These are phyloP conservation scores for Anoplolepis gracilipes DNA, from an alignment of 1,140 invertebrate genomes.

Conservation along the genomic window DNA sequence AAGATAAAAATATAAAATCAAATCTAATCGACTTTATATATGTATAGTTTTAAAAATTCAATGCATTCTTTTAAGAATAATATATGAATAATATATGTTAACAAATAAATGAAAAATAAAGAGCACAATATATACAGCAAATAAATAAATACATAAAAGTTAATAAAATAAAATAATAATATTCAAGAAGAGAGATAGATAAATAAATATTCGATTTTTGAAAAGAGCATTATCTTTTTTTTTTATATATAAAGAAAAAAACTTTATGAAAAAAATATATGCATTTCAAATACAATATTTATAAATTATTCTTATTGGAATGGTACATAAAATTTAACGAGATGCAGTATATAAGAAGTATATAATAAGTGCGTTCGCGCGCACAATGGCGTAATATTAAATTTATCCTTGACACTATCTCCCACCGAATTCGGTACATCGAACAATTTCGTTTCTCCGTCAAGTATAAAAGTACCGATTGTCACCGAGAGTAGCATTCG, in stretches of 20 bases:
- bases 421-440: conserved; percentile 27
- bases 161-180: too few species aligned
- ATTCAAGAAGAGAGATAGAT: background rate
- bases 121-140: background rate
- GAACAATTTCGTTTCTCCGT: conserved; percentile 46
- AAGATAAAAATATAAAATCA: too few species aligned
- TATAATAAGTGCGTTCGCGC: background rate
- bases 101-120: background rate
- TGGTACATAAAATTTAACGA: background rate
- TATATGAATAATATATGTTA: background rate
- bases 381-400: conserved; percentile 49
- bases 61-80: background rate
- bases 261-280: background rate
- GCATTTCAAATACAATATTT: background rate
- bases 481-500: conserved; percentile 45
- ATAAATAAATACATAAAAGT: background rate
- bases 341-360: too few species aligned
- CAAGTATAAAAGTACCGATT: conserved; percentile 61
- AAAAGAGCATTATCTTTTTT: too few species aligned
- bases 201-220: background rate
- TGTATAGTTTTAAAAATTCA: background rate
- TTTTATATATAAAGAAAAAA: too few species aligned
- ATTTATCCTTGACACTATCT: conserved; percentile 52
- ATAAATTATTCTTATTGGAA: conserved; percentile 2
- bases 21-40: background rate